A percentile compares a stretch with the other conserved stretches of the same genome.
Conservation (phyloP, 2,888 invertebrate species). For the Scaptomyza caliginosa region DNA sequence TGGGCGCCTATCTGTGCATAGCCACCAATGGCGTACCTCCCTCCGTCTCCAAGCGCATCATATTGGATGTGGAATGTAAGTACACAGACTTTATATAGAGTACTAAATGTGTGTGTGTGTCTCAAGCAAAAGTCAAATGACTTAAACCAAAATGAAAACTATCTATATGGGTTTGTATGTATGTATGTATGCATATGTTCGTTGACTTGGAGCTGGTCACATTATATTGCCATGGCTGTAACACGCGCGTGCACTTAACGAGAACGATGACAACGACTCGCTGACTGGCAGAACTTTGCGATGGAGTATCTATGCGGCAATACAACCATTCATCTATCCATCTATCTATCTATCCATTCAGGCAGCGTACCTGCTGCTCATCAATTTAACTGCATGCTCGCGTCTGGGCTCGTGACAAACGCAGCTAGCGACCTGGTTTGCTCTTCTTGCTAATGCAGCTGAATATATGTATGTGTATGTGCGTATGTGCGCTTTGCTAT, state of each 20-base stretch:
- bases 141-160: constrained; percentile 48
- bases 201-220: constrained; percentile 14
- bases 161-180: constrained; percentile 20
- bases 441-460: constrained; percentile 63
- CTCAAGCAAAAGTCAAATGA: constrained; percentile 27
- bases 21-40: constrained; percentile 93
- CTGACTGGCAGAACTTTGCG: constrained; percentile 8
- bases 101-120: constrained; percentile 1
- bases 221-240: constrained; percentile 67
- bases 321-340: constrained; percentile 25
- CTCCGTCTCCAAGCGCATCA: constrained; percentile 95
- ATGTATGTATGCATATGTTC: not conserved
- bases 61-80: constrained; percentile 94
- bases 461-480: constrained; percentile 51
- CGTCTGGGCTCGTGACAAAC: constrained; percentile 60
- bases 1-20: constrained; percentile 84
- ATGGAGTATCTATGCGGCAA: constrained; percentile 53
- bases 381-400: constrained; percentile 74
- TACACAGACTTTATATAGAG: constrained; percentile 26
- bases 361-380: constrained; percentile 66
- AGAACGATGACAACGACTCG: constrained; percentile 52
- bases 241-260: constrained; percentile 74
- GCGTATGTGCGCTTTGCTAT: constrained; percentile 17
- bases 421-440: constrained; percentile 46
- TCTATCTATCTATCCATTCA: constrained; percentile 19